A percentile compares a stretch with the other conserved stretches of the same genome.
phyloP scores from a whole-genome alignment of 2,888 invertebrate genomes.

The Microdon myrmicae region DNA sequence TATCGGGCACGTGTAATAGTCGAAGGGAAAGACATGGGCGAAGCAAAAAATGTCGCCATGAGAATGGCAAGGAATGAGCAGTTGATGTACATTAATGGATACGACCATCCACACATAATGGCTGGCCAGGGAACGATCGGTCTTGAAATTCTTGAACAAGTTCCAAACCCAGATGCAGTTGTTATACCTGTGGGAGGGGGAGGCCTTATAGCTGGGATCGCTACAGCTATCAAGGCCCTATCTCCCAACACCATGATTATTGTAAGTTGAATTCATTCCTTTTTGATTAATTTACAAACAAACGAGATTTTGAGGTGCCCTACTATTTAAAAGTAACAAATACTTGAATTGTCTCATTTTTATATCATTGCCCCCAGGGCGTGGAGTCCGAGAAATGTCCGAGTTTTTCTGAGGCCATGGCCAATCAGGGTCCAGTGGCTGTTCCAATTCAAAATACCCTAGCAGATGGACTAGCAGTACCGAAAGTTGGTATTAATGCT shows the following conservation, averaged over 20 bases:
- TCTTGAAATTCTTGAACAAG: slow-evolving; percentile 91
- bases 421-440: slow-evolving; percentile 75
- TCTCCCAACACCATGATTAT: slow-evolving; percentile 85
- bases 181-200: slow-evolving; percentile 90
- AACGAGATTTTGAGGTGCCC: too few species aligned
- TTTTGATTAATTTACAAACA: not conserved
- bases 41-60: slow-evolving; percentile 85
- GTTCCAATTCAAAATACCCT: slow-evolving; percentile 79
- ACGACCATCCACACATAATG: slow-evolving; percentile 95
- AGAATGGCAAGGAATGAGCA: slow-evolving; percentile 76
- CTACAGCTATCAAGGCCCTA: slow-evolving; percentile 87
- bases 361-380: slow-evolving; percentile 71
- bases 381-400: slow-evolving; percentile 93
- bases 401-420: slow-evolving; percentile 81
- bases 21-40: slow-evolving; percentile 81
- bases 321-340: too few species aligned
- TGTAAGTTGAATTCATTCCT: slow-evolving; percentile 76
- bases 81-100: slow-evolving; percentile 89
- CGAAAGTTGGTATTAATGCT: slow-evolving; percentile 87
- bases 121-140: slow-evolving; percentile 96
- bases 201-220: slow-evolving; percentile 92
- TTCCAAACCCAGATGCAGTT: slow-evolving; percentile 87
- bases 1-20: slow-evolving; percentile 85
- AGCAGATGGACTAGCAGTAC: slow-evolving; percentile 90
- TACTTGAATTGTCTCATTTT: too few species aligned